Evolutionary conservation across 2,888 invertebrate species (phyloP), one percentile per base, ranked within the genome.

Genomic region (Drosophila flavopinicola): DNA sequence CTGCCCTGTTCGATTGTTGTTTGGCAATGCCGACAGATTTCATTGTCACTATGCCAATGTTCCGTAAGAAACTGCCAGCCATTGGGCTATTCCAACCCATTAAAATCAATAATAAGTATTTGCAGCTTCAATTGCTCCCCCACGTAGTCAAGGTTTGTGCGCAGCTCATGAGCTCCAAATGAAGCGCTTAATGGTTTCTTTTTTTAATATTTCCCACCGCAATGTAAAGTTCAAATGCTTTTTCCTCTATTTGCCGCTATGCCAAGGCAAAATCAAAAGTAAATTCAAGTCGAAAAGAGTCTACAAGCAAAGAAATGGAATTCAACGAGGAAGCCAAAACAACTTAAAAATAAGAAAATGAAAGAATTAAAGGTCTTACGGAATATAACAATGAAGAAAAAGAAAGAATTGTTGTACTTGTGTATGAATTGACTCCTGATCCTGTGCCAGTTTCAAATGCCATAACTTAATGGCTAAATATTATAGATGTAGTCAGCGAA

Each of bases 191-290:
- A 60, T 66, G 29, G 11, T 7, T 45, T 48, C 33, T 52, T 17
- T 17, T 23, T 7, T 1, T 13, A 51, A 42, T 25, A 38, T 10
- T 1, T 30, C 1, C 2, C n/a, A 10, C 6, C 4, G 33, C 25
- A 10, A 15, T n/a, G 32, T 41, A 38, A 33, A 20, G 7, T 20
- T 25, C 20, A 33, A 37, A 33, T 2, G 32, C 37, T 20, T 20
- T 82, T 84, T 84, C 85, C 84, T 75, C 78, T 68, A 78, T 78
- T 84, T 69, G 68, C 41, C 69, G 72, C 61, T 37, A 53, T 44
- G 44, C 30, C 29, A n/a, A 42, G 23, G 17, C 32, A 24, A 20
- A 45, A 35, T 38, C 41, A 56, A 66, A 68, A 54, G 38, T 39
- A 23, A 66, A 58, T 59, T 65, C 56, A 24, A 38, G 20, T 48